These are phyloP conservation scores for Mixornis gularis DNA, from an alignment of 2,113 vertebrate genomes.

Conservation along the genomic window DNA sequence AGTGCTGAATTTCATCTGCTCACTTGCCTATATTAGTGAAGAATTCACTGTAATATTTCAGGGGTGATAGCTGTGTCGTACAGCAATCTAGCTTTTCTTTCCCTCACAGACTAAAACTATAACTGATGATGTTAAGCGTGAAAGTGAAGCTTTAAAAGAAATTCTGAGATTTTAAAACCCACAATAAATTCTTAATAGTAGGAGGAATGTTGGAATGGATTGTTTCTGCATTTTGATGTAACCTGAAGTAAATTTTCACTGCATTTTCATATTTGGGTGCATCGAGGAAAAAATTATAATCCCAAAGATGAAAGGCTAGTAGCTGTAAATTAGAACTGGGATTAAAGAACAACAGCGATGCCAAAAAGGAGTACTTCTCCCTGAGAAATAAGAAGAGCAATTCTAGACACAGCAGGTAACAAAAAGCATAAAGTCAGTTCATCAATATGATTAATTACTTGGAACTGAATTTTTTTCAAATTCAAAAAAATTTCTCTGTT, in stretches of 20 bases:
- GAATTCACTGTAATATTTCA: background rate
- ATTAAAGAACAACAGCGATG: background rate
- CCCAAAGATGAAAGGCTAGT: background rate
- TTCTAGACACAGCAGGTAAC: background rate
- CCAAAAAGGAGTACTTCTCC: background rate
- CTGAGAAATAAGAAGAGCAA: background rate
- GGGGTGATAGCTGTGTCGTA: background rate
- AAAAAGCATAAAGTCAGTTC: background rate
- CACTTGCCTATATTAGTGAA: background rate
- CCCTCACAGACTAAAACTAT: background rate
- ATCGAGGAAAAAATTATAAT: background rate
- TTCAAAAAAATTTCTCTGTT: background rate
- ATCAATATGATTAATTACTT: background rate
- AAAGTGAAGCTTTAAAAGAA: conserved; percentile 5
- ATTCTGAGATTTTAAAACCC: background rate
- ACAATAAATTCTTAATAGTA: background rate
- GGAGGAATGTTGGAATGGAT: background rate
- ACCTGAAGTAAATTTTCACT: conserved; percentile 26
- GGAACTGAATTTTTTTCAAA: background rate
- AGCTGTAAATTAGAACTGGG: background rate
- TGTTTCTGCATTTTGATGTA: background rate
- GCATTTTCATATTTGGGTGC: conserved; percentile 26
- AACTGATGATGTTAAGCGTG: background rate
- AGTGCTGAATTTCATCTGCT: background rate
- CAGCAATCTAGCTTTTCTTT: background rate